Percentiles rank a stretch among this genome's conserved stretches.
These are phyloP conservation scores for Puffinus mauretanicus DNA, from an alignment of 2,113 vertebrate genomes.

Conservation along the genomic window DNA sequence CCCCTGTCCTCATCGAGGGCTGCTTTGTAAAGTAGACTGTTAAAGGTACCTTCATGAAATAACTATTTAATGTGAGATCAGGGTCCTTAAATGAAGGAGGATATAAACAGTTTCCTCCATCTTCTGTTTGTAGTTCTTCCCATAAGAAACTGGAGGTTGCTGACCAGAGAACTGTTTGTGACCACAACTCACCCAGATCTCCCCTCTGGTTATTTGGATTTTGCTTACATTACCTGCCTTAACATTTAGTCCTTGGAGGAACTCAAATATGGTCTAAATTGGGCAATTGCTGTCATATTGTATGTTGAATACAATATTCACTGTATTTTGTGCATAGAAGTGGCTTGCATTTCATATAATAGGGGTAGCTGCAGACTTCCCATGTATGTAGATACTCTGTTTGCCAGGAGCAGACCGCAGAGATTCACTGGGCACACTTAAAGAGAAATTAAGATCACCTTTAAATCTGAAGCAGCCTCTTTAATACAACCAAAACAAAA, in stretches of 20 bases:
- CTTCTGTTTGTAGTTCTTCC: neutral
- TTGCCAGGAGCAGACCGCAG: neutral
- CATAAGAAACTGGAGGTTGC: neutral
- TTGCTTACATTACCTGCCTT: neutral
- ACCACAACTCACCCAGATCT: neutral
- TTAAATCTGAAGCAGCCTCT: neutral
- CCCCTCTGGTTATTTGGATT: no score
- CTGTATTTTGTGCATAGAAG: neutral
- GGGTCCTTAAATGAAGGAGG: neutral
- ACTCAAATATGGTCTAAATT: neutral
- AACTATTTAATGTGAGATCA: neutral
- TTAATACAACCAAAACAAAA: neutral
- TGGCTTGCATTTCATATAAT: no score
- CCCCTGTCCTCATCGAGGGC: neutral
- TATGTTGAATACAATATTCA: neutral
- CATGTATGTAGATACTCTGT: accelerated
- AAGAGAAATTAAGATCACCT: neutral
- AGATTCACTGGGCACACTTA: neutral
- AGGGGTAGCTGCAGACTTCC: neutral
- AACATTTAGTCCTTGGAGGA: neutral
- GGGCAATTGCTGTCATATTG: no score
- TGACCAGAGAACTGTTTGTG: neutral
- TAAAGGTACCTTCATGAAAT: neutral
- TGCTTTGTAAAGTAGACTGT: neutral
- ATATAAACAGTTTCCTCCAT: neutral